Base-by-base conservation (phyloP, 2,113 vertebrate genomes). In the Genyomyrus donnyi region DNA sequence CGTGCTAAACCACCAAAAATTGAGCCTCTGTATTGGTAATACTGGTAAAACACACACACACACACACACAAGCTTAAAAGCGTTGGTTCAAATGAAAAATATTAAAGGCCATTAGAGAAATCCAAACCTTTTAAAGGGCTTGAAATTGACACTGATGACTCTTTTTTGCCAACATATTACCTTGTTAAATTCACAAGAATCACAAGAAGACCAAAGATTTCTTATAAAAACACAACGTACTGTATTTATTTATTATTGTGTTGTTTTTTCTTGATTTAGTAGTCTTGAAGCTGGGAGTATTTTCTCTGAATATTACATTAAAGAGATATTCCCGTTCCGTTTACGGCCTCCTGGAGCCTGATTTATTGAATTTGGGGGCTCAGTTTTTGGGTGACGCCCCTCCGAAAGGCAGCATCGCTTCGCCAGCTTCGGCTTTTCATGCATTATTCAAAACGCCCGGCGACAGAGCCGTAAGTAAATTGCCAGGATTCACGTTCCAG, bases 41-140 rank as follows among this genome's bases (percentile, higher is more conserved):
- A 49, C 58, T 83, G 74, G 39, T 35, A 48, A 48, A 53, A n/a
- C 74, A 49, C 48, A 49, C 48, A 35, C 74, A 42, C 70, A 31
- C 35, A 83, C 2, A 46, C 13, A 46, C 42, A 62, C 39, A 19
- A 9, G 48, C 83, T 80, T 88, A 49, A 89, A 52, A 90, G 89
- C 89, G 27, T 39, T 74, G 50, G 53, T 91, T 91, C 91, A 91
- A 88, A 91, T 89, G 90, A 87, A 86, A 86, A 88, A 85, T 88
- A 90, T 66, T 85, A 84, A 89, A 91, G 90, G 89, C 88, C 90
- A 91, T 91, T 92, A 90, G 90, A 48, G 70, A 91, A 91, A 91
- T 77, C 90, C 48, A 84, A 87, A 74, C 74, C 27, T 77, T 89
- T 91, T 49, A 77, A 31, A 85, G 24, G 56, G n/a, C 31, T n/a